Conservation (phyloP, 2,888 invertebrate species). For the Crematogaster levior region DNA sequence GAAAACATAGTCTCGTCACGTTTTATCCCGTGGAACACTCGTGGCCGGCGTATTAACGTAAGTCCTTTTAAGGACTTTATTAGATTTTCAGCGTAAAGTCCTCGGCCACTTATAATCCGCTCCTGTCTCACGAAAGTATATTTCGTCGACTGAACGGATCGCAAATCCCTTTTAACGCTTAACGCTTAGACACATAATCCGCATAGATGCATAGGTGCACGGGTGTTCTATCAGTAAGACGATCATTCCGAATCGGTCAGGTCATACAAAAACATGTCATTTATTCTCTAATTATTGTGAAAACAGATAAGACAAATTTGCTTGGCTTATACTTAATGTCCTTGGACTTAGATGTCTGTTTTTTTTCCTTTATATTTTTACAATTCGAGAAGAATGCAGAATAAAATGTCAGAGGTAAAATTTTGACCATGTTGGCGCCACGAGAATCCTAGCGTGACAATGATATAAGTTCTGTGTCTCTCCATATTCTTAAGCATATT, state of each 20-base stretch:
- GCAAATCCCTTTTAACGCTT: constrained; percentile 53
- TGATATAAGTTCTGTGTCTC: background rate
- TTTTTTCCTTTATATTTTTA: background rate
- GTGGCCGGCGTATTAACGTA: constrained; percentile 73
- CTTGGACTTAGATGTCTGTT: background rate
- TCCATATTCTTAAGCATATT: background rate
- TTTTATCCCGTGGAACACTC: constrained; percentile 64
- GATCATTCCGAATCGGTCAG: background rate
- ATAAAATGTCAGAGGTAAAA: background rate
- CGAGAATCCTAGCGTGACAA: background rate
- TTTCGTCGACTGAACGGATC: constrained; percentile 53
- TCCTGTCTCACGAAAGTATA: constrained; percentile 61
- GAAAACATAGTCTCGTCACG: constrained; percentile 51
- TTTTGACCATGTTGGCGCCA: background rate
- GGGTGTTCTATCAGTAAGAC: background rate
- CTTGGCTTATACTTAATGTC: background rate
- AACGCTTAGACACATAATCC: constrained; percentile 49
- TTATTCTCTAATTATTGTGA: constrained; percentile 18
- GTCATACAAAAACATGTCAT: background rate
- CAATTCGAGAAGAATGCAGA: background rate
- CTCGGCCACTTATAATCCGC: constrained; percentile 67
- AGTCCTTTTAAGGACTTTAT: constrained; percentile 74
- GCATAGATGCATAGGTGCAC: constrained; percentile 4
- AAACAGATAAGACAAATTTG: background rate
- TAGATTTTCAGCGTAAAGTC: constrained; percentile 73